Evolutionary conservation across 2,113 vertebrate genomes (phyloP).

Genomic region (Carollia perspicillata): DNA sequence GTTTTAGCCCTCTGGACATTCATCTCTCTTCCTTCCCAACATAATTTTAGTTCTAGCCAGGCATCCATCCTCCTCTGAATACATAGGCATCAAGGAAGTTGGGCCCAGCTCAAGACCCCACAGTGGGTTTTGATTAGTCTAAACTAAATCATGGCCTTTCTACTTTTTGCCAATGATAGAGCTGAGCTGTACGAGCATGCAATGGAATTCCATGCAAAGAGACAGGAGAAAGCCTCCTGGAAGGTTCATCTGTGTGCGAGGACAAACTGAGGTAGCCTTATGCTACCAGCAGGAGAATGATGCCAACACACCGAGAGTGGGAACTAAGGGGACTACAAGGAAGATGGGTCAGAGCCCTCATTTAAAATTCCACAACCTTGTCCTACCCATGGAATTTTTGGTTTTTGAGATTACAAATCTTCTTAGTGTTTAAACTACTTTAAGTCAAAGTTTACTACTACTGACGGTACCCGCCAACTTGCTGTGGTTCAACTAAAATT

Average conservation of each 20-base stretch:
- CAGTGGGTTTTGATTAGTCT: background rate
- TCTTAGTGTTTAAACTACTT: background rate
- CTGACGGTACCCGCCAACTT: background rate
- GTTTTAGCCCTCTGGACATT: background rate
- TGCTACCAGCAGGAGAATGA: background rate
- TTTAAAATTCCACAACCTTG: background rate
- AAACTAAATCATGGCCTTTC: background rate
- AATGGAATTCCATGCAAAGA: background rate
- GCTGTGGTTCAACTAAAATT: background rate
- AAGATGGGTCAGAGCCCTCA: background rate
- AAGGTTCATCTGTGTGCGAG: background rate
- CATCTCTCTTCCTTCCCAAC: background rate
- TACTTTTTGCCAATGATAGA: background rate
- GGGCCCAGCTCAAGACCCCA: background rate
- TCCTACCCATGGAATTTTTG: background rate
- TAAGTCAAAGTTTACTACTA: background rate
- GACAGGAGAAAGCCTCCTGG: background rate
- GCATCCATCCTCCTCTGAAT: background rate
- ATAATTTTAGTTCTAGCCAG: background rate
- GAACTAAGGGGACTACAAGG: background rate
- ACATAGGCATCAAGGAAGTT: background rate
- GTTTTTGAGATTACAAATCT: background rate
- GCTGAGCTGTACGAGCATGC: background rate
- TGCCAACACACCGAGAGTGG: background rate
- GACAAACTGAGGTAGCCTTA: background rate